Evolutionary conservation across 92 coral and sea anemone genomes (phyloP).

Genomic region (Zoanthus gigantus): DNA sequence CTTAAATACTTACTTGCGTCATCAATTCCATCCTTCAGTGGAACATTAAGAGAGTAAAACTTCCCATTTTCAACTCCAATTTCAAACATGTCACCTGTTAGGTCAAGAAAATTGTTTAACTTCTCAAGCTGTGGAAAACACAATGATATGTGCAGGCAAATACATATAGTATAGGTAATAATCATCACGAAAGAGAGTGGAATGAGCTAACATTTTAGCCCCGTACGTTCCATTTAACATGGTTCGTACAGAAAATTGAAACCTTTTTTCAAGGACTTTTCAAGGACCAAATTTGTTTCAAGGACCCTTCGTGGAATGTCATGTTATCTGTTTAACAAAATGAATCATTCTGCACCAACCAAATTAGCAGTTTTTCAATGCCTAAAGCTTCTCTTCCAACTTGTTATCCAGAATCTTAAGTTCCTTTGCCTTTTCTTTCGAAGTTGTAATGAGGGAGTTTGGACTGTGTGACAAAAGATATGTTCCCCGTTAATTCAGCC

Average conservation of each 20-base stretch:
- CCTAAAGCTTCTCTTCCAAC: constrained; percentile 25
- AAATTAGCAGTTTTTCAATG: constrained; percentile 19
- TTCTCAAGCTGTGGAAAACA: too few relatives aligned
- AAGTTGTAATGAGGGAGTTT: constrained; percentile 12
- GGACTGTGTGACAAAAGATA: constrained; percentile 12
- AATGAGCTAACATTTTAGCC: too few relatives aligned
- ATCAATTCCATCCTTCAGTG: constrained; percentile 97
- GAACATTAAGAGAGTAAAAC: constrained; percentile 91
- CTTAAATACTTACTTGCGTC: constrained; percentile 77
- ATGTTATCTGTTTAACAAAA: constrained; percentile 27
- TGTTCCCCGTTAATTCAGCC: constrained; percentile 17
- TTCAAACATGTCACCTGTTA: constrained; percentile 97
- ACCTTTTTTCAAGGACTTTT: constrained; percentile 15
- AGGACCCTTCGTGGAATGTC: constrained; percentile 37
- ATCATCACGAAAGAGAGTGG: too few relatives aligned
- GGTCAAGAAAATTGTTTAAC: background rate
- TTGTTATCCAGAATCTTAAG: constrained; percentile 24
- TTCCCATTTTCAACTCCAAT: constrained; percentile 94
- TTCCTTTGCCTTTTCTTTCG: background rate
- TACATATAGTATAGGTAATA: too few relatives aligned
- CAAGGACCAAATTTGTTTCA: constrained; percentile 27
- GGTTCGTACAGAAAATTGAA: constrained; percentile 20
- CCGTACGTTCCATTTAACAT: background rate
- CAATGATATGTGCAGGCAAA: too few relatives aligned
- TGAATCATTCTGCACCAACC: constrained; percentile 22